Base-by-base conservation (phyloP, 1,140 invertebrate species). In the Diuraphis noxia region DNA sequence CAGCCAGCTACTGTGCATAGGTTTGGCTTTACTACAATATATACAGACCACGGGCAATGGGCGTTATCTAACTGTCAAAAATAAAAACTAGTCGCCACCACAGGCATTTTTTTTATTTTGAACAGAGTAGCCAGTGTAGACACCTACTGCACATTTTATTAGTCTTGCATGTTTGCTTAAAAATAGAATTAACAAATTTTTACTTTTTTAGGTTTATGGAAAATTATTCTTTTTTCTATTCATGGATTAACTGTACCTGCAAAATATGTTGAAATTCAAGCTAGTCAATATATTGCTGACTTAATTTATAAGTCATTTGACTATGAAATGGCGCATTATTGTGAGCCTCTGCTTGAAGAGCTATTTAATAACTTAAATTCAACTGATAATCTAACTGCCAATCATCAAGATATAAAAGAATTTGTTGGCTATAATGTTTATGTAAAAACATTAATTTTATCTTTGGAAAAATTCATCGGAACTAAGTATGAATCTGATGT, bases 181-280 rank as follows among this genome's bases (percentile, higher is more conserved):
- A 36, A 52, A 40, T 84, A 30, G 43, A 84, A 2, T 84, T 4
- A 84, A n/a, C 41, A 13, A n/a, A 0, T 10, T 49, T 9, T 21
- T 52, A 40, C 19, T 77, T 90, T 90, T 82, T 81, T 30, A 91
- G 89, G 72, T 52, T 52, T 91, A 36, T 91, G 89, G 89, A 81
- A 49, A 91, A 49, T 52, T 25, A 82, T 81, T 7, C 43, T 82
- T 25, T 38, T 82, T 38, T 8, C 43, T 38, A 82, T 81, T 49
- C 38, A 38, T 52, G 43, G 34, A 81, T 49, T 49, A 34, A 30
- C 38, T 49, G 77, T 82, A 30, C 72, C 43, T 1, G 43, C 63
- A n/a, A 91, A 91, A 81, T 91, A 81, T 52, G 34, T 91, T 43
- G 89, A 91, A 81, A 38, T 91, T 43, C 89, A 91, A 41, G 36